phyloP scores from a whole-genome alignment of 2,888 invertebrate species.

The Drosophila imparisetae region DNA sequence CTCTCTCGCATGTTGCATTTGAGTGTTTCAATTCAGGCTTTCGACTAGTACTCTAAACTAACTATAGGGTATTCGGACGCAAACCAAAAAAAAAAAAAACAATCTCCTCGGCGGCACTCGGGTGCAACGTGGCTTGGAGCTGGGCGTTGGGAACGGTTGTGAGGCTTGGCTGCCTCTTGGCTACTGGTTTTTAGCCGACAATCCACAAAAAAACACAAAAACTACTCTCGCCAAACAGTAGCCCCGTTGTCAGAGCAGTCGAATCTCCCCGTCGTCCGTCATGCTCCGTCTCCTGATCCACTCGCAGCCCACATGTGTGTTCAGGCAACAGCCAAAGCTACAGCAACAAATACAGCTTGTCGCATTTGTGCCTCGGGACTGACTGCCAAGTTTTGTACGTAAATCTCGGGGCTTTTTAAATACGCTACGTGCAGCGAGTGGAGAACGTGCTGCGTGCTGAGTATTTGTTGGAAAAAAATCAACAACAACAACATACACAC shows the following conservation, averaged over 20 bases:
- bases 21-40: neutral
- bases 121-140: conserved; percentile 71
- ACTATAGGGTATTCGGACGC: conserved; percentile 45
- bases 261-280: conserved; percentile 23
- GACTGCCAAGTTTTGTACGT: conserved; percentile 66
- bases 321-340: conserved; percentile 5
- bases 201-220: conserved; percentile 46
- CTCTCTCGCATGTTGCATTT: neutral
- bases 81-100: conserved; percentile 12
- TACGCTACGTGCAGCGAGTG: conserved; percentile 68
- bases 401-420: conserved; percentile 74
- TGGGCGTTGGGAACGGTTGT: conserved; percentile 24
- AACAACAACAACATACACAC: too few species aligned
- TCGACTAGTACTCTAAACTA: neutral
- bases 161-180: conserved; percentile 61
- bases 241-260: conserved; percentile 63
- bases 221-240: conserved; percentile 65
- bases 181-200: conserved; percentile 71
- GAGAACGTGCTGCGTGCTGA: conserved; percentile 69
- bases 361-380: conserved; percentile 53
- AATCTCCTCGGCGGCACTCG: conserved; percentile 60
- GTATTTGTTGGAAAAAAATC: conserved; percentile 60
- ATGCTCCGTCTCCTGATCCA: conserved; percentile 34
- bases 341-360: conserved; percentile 35
- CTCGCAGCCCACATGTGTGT: conserved; percentile 44